Evolutionary conservation across 2,113 vertebrate genomes (phyloP).

Genomic region (Rafetus swinhoei): DNA sequence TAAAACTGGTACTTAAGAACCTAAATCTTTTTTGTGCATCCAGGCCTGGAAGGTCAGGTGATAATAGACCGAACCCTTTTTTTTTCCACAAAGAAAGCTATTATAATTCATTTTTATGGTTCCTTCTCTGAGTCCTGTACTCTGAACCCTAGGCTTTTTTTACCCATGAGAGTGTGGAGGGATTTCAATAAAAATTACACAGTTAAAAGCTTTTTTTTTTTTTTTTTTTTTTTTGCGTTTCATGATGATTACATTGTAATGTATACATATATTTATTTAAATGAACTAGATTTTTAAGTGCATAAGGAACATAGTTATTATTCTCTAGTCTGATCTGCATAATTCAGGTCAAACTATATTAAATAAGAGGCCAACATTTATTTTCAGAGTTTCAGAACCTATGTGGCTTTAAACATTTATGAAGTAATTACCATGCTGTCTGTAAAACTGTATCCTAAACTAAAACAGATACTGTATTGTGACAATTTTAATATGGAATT

Average conservation of each 20-base stretch:
- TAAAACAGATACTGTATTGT: background rate
- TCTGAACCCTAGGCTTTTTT: background rate
- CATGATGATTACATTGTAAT: background rate
- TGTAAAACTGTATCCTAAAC: background rate
- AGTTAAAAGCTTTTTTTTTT: background rate
- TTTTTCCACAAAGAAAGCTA: background rate
- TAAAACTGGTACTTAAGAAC: too few species aligned
- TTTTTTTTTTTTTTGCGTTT: background rate
- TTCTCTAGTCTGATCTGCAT: background rate
- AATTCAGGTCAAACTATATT: background rate
- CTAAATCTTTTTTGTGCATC: too few species aligned
- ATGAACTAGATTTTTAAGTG: background rate
- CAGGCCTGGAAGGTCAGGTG: background rate
- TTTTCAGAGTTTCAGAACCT: background rate
- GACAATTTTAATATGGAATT: too few species aligned
- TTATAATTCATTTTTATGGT: background rate
- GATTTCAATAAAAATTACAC: background rate
- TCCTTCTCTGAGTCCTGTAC: background rate
- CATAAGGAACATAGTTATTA: background rate
- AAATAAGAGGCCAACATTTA: background rate
- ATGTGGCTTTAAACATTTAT: background rate
- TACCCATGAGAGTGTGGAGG: background rate
- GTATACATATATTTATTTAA: background rate
- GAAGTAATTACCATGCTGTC: background rate
- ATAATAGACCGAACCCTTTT: background rate